Conservation (phyloP, 2,113 vertebrate species). For the Apaloderma vittatum region DNA sequence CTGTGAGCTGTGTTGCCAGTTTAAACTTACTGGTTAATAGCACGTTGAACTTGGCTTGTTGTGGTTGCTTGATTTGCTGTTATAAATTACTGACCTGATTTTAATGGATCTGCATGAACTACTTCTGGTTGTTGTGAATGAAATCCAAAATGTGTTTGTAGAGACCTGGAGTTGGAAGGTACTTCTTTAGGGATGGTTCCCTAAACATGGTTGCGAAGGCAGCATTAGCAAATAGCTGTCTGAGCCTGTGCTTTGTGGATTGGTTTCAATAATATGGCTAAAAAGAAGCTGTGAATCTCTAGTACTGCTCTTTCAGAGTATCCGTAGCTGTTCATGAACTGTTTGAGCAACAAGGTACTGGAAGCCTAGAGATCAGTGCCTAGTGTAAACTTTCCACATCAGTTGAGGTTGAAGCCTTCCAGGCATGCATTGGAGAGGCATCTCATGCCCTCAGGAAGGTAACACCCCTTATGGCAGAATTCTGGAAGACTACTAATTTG, state of each 20-base stretch:
- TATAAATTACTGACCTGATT: background rate
- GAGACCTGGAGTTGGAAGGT: background rate
- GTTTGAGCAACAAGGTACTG: background rate
- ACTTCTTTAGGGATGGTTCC: background rate
- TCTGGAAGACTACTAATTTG: background rate
- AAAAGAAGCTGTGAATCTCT: background rate
- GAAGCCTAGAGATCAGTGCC: background rate
- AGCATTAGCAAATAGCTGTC: background rate
- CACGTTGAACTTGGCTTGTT: background rate
- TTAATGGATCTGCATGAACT: background rate
- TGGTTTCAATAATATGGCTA: background rate
- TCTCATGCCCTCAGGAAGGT: background rate
- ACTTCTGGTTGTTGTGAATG: background rate
- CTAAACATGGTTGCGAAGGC: background rate
- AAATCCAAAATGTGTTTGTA: background rate
- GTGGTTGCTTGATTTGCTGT: background rate
- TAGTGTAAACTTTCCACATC: background rate
- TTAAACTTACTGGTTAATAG: background rate
- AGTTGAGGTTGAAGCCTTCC: background rate
- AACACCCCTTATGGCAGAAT: background rate
- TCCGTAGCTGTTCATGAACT: background rate
- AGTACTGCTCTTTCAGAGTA: background rate
- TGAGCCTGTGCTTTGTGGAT: background rate
- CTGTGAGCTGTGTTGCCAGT: background rate
- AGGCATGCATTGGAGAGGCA: background rate